Conservation (phyloP, 2,797 vertebrate species). For the Peromyscus melanophrys region DNA sequence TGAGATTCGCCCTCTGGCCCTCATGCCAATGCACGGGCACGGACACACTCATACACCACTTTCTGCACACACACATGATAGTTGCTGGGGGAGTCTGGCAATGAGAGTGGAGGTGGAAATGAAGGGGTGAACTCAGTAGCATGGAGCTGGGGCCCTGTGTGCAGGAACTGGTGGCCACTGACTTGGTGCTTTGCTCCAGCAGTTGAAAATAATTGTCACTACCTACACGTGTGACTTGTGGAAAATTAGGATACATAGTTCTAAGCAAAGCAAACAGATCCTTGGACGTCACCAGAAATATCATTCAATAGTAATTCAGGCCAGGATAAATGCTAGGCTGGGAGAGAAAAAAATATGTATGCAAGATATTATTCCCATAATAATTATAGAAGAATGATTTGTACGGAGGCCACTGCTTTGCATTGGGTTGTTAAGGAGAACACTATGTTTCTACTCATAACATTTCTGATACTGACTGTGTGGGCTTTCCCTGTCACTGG, state of each 20-base stretch:
- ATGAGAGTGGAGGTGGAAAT: not conserved
- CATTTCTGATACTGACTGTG: not conserved
- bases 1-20: not conserved
- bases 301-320: not conserved
- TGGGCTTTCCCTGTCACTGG: not conserved
- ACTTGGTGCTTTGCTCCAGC: not conserved
- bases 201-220: not conserved
- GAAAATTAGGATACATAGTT: not conserved
- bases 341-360: not conserved
- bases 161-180: not conserved
- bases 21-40: not conserved
- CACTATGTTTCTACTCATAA: not conserved
- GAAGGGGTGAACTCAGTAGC: not conserved
- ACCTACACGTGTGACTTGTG: not conserved
- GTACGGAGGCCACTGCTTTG: not conserved
- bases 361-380: not conserved
- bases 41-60: not conserved
- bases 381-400: not conserved
- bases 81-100: not conserved
- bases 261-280: not conserved
- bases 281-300: not conserved
- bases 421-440: constrained; percentile 9
- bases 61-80: not conserved
- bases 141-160: not conserved
- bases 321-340: not conserved